A percentile compares a stretch with the other conserved stretches of the same genome.
phyloP scores from a whole-genome alignment of 2,888 invertebrate species.

The Oegoconia quadripuncta region DNA sequence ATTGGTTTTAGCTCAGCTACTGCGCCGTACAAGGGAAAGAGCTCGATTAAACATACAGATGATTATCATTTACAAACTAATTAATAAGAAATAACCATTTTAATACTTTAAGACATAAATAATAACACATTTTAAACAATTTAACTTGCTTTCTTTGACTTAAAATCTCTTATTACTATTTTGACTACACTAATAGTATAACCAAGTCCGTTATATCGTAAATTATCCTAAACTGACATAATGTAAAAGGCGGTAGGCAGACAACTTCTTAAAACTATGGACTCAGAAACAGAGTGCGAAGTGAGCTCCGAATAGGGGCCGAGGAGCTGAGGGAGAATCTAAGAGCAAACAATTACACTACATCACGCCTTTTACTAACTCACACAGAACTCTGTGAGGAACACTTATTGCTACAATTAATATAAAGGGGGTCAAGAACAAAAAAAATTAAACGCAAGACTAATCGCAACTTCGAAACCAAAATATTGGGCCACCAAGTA shows the following conservation, averaged over 20 bases:
- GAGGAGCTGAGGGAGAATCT: too few species aligned
- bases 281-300: conserved; percentile 71
- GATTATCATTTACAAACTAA: conserved; percentile 76
- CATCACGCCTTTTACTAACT: too few species aligned
- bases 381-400: too few species aligned
- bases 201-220: conserved; percentile 72
- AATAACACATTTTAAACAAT: conserved; percentile 80
- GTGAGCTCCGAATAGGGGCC: too few species aligned
- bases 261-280: conserved; percentile 70
- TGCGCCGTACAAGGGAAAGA: conserved; percentile 44
- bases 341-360: too few species aligned
- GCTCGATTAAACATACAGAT: conserved; percentile 62
- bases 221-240: conserved; percentile 74
- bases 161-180: conserved; percentile 75
- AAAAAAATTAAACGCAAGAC: too few species aligned
- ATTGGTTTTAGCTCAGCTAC: conserved; percentile 54
- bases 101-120: conserved; percentile 80
- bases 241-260: conserved; percentile 78
- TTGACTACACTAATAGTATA: conserved; percentile 78
- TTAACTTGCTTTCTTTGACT: conserved; percentile 78
- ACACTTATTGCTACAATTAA: too few species aligned
- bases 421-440: too few species aligned
- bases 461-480: too few species aligned
- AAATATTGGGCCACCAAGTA: background rate
- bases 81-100: conserved; percentile 80